These are phyloP conservation scores for Melanotaenia nigrans DNA, from an alignment of 2,797 vertebrate genomes.

Conservation along the genomic window DNA sequence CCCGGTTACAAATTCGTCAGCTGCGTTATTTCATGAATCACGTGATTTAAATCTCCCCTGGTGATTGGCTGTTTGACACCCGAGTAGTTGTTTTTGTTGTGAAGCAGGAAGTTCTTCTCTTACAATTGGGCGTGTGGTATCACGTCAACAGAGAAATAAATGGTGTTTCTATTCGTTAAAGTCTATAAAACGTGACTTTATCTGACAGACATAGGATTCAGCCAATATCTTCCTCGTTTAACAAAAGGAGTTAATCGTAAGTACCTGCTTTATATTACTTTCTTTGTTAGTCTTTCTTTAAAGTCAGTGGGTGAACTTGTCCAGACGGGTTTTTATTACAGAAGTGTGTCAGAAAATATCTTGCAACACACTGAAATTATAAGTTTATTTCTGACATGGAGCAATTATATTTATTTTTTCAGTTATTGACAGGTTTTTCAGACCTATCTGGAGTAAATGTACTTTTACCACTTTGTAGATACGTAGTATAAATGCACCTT, in stretches of 20 bases:
- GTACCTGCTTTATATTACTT: slow-evolving; percentile 29
- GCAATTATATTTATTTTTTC: background rate
- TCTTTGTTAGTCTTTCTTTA: slow-evolving; percentile 63
- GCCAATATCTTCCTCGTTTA: background rate
- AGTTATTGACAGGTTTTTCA: background rate
- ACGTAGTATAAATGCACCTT: background rate
- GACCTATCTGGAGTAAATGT: background rate
- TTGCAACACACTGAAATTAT: background rate
- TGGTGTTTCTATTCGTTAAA: background rate
- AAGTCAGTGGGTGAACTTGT: slow-evolving; percentile 52
- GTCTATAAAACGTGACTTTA: background rate
- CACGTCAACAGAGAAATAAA: background rate
- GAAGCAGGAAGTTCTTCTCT: slow-evolving; percentile 69
- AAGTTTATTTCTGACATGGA: background rate
- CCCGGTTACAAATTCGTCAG: slow-evolving; percentile 63
- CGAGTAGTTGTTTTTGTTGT: slow-evolving; percentile 73
- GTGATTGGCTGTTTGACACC: slow-evolving; percentile 65
- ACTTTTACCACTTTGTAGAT: background rate
- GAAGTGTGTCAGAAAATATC: slow-evolving; percentile 1
- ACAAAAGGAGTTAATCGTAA: slow-evolving; percentile 32
- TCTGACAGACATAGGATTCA: background rate
- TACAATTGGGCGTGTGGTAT: slow-evolving; percentile 43
- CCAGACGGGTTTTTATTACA: slow-evolving; percentile 17
- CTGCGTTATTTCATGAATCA: slow-evolving; percentile 57
- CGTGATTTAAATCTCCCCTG: slow-evolving; percentile 45